Percentiles rank a stretch among this genome's conserved stretches.
These are phyloP conservation scores for Acropora yongei DNA, from an alignment of 64 coral and sea anemone species.

Conservation along the genomic window DNA sequence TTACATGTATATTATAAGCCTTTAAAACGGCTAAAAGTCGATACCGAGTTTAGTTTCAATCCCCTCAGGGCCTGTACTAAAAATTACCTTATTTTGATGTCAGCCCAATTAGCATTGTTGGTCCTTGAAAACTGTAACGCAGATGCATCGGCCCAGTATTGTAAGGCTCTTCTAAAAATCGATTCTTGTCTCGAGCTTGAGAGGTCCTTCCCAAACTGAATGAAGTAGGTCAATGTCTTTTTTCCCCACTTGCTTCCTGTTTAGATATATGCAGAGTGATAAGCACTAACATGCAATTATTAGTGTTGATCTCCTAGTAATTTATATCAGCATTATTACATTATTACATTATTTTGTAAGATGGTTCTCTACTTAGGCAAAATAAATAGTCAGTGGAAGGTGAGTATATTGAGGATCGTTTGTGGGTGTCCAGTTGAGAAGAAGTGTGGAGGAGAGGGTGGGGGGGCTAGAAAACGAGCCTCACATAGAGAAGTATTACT, in stretches of 20 bases:
- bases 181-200: slow-evolving; percentile 6
- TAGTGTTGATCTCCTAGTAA: too few relatives aligned
- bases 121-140: slow-evolving; percentile 49
- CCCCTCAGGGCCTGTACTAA: background rate
- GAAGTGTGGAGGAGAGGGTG: too few relatives aligned
- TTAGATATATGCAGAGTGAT: background rate
- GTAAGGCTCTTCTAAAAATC: slow-evolving; percentile 45
- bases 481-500: too few relatives aligned
- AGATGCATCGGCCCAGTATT: slow-evolving; percentile 70
- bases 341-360: too few relatives aligned
- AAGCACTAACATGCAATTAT: too few relatives aligned
- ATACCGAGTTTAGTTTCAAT: background rate
- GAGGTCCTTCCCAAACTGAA: slow-evolving; percentile 61
- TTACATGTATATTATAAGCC: too few relatives aligned
- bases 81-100: slow-evolving; percentile 73
- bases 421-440: too few relatives aligned
- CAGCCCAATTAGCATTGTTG: slow-evolving; percentile 1
- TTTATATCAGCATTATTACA: too few relatives aligned
- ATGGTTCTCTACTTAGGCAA: too few relatives aligned
- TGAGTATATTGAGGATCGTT: too few relatives aligned
- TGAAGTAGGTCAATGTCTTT: slow-evolving; percentile 53
- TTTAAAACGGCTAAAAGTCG: background rate
- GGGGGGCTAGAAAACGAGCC: too few relatives aligned
- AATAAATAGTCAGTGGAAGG: too few relatives aligned
- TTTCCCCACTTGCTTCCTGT: slow-evolving; percentile 55